Conservation (phyloP, 2,797 vertebrate species). For the Oryzias dopingdopingensis region DNA sequence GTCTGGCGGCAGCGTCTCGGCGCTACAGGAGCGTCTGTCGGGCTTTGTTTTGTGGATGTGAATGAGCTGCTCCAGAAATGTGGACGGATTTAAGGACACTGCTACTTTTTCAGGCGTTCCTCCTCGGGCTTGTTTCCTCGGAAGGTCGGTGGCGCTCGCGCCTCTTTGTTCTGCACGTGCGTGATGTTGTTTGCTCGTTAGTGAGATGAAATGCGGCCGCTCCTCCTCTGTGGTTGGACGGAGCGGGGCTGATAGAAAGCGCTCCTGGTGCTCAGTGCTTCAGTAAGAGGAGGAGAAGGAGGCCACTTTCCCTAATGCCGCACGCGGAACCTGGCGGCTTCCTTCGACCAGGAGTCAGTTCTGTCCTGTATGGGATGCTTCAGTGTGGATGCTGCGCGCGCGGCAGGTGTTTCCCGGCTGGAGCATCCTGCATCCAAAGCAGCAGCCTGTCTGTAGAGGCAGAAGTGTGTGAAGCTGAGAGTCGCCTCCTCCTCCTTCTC, state of each 20-base stretch:
- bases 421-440: conserved; percentile 55
- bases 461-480: conserved; percentile 14
- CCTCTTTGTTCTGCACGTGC: not conserved
- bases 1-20: conserved; percentile 64
- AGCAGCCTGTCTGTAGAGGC: conserved; percentile 21
- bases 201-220: conserved; percentile 5
- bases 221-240: not conserved
- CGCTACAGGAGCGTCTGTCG: conserved; percentile 58
- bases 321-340: not conserved
- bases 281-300: not conserved
- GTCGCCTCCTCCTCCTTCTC: conserved; percentile 3
- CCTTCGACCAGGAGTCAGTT: not conserved
- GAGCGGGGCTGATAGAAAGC: conserved; percentile 28
- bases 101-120: conserved; percentile 68
- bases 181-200: not conserved
- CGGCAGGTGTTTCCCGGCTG: conserved; percentile 45
- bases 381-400: not conserved
- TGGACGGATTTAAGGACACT: conserved; percentile 76
- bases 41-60: conserved; percentile 76
- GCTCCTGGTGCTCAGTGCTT: conserved; percentile 13
- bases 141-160: conserved; percentile 64
- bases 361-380: not conserved
- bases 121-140: conserved; percentile 57
- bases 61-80: conserved; percentile 76
- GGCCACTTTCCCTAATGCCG: not conserved